Conservation (phyloP, 2,113 vertebrate genomes). For the Paedocypris sp. region DNA sequence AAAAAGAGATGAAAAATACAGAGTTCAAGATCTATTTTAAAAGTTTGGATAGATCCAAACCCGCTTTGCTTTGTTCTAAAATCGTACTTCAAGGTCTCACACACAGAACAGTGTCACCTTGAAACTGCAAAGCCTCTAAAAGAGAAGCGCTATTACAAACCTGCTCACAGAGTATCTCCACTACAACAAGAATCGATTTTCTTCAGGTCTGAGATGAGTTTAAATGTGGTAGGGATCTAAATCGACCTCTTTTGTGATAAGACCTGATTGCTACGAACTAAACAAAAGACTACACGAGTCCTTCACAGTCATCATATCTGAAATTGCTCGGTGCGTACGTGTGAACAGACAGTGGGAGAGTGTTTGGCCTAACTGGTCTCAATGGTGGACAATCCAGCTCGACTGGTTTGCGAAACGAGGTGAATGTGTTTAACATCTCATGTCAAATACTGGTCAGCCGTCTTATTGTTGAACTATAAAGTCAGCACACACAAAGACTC, state of each 20-base stretch:
- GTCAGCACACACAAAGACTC: neutral
- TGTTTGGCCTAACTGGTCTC: neutral
- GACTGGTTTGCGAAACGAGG: neutral
- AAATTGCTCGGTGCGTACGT: neutral
- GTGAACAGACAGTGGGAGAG: neutral
- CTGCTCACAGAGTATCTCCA: neutral
- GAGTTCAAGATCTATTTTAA: too few species aligned
- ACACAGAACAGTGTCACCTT: conserved; percentile 6
- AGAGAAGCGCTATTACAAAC: neutral
- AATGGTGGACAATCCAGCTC: neutral
- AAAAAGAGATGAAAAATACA: too few species aligned
- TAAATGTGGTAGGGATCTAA: neutral
- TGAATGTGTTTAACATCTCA: neutral
- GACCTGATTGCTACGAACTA: neutral
- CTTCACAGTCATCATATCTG: conserved; percentile 1
- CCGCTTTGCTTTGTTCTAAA: neutral
- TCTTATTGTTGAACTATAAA: neutral
- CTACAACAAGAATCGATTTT: conserved; percentile 5
- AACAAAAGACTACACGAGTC: neutral
- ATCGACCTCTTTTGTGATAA: neutral
- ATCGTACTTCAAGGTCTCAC: neutral
- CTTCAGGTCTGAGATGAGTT: neutral
- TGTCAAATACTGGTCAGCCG: neutral
- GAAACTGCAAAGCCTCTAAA: neutral
- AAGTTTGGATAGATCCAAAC: too few species aligned